A percentile compares a stretch with the other conserved stretches of the same genome.
Evolutionary conservation across 2,113 vertebrate genomes (phyloP).

Genomic region (Bos javanicus): DNA sequence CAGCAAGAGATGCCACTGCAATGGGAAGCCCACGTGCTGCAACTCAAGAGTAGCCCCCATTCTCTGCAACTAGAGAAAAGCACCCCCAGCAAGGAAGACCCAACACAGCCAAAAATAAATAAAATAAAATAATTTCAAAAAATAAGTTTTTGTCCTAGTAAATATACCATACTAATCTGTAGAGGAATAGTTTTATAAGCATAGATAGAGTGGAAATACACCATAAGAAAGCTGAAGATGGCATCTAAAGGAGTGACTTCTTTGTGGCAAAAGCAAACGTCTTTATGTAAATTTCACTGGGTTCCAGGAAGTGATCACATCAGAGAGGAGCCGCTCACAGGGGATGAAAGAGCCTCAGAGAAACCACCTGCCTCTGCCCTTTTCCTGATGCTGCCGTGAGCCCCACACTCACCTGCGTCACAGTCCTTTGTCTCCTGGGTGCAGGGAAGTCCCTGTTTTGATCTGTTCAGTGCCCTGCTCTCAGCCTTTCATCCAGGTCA

Average conservation of each 20-base stretch:
- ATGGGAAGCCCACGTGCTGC: accelerated
- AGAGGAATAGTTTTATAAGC: not conserved
- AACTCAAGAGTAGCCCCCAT: not conserved
- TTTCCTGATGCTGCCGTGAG: not conserved
- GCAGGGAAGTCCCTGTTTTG: not conserved
- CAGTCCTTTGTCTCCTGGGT: not conserved
- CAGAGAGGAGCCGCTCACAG: not conserved
- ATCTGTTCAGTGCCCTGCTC: not conserved
- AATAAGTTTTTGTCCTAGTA: not conserved
- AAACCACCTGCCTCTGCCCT: not conserved
- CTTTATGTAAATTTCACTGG: not conserved
- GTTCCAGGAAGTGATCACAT: not conserved
- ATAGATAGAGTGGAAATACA: not conserved
- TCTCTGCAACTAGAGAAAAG: not conserved
- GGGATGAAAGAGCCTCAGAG: not conserved
- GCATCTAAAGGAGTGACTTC: not conserved
- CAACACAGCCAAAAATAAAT: not conserved
- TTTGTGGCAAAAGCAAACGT: not conserved
- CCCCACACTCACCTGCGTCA: not conserved
- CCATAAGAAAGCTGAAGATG: not conserved
- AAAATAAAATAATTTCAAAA: not conserved
- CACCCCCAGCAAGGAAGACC: not conserved
- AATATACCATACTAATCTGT: not conserved
- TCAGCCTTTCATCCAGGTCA: accelerated
- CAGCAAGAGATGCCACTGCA: not conserved